These are phyloP conservation scores for Ophraella communa DNA, from an alignment of 2,888 invertebrate genomes.

Conservation along the genomic window DNA sequence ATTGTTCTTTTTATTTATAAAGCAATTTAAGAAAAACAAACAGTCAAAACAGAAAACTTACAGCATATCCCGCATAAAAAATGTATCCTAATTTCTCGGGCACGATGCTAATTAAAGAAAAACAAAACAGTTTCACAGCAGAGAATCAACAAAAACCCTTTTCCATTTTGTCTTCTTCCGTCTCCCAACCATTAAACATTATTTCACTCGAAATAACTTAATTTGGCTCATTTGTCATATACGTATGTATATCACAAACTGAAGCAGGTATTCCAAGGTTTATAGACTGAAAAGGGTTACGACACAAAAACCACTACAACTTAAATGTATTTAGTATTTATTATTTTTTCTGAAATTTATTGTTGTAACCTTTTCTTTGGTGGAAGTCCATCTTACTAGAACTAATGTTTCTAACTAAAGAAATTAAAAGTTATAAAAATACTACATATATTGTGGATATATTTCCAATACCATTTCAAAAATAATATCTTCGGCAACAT, in stretches of 20 bases:
- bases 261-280: not conserved
- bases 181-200: constrained; percentile 11
- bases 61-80: not conserved
- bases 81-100: constrained; percentile 6
- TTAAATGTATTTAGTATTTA: no score
- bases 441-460: no score
- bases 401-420: no score
- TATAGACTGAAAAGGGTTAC: not conserved
- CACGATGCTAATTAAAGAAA: constrained; percentile 21
- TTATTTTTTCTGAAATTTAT: no score
- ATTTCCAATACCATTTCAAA: no score
- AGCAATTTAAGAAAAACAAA: constrained; percentile 3
- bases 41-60: not conserved
- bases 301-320: not conserved
- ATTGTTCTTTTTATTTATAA: not conserved
- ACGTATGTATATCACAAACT: constrained; percentile 4
- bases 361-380: no score
- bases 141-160: constrained; percentile 21
- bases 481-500: no score
- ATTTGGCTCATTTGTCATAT: constrained; percentile 22
- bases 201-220: constrained; percentile 20
- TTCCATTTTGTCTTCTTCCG: constrained; percentile 14
- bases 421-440: no score
- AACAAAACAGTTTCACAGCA: constrained; percentile 18
- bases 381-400: no score